Evolutionary conservation across 2,797 vertebrate genomes (phyloP).

Genomic region (Pantherophis vulpinus): DNA sequence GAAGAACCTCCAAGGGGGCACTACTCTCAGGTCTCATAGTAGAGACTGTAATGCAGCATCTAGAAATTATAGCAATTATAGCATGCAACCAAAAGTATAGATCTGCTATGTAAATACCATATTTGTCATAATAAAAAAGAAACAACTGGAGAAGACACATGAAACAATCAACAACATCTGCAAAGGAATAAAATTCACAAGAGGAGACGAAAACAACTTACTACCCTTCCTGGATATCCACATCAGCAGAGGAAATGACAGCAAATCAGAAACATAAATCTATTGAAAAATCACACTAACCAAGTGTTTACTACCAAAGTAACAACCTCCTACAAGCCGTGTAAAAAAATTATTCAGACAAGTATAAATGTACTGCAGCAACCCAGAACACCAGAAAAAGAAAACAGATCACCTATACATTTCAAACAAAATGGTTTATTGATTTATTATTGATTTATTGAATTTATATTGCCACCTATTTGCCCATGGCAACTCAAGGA

Average conservation of each 20-base stretch:
- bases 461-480: no score
- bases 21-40: neutral
- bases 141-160: neutral
- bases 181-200: neutral
- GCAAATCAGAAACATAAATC: neutral
- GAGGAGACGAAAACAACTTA: neutral
- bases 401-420: neutral
- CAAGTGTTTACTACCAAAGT: neutral
- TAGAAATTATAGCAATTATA: neutral
- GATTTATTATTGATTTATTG: no score
- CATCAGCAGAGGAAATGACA: neutral
- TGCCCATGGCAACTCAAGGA: no score
- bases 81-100: neutral
- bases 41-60: neutral
- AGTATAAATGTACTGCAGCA: neutral
- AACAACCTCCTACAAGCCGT: neutral
- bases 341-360: neutral
- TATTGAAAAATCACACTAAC: neutral
- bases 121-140: neutral
- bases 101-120: neutral
- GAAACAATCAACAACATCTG: neutral
- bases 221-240: neutral
- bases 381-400: neutral
- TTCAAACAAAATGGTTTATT: neutral
- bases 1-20: neutral